Evolutionary conservation across 1,140 invertebrate genomes (phyloP).

Genomic region (Batillaria attramentaria): DNA sequence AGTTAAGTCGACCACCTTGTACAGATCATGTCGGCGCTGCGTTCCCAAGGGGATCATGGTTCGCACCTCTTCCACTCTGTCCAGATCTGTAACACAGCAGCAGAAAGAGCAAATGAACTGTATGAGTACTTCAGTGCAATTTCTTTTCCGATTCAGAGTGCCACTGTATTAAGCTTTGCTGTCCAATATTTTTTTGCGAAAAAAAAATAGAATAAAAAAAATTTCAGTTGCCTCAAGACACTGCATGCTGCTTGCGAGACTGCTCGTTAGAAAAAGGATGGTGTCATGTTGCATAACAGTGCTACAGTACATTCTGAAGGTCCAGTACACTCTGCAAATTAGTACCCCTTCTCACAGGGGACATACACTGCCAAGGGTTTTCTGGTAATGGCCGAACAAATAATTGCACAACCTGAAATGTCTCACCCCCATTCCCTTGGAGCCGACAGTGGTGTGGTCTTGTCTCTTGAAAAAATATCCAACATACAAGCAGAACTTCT

Average conservation of each 20-base stretch:
- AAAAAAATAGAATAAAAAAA: neutral
- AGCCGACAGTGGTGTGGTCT: too few species aligned
- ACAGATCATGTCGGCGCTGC: slow-evolving; percentile 87
- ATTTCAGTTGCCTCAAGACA: neutral
- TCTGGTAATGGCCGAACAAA: too few species aligned
- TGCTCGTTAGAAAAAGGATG: too few species aligned
- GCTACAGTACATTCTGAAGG: too few species aligned
- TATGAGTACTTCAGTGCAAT: neutral
- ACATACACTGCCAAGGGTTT: too few species aligned
- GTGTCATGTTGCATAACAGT: too few species aligned
- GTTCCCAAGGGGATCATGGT: slow-evolving; percentile 84
- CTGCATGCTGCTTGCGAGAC: too few species aligned
- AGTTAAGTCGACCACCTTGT: slow-evolving; percentile 67
- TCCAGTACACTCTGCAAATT: neutral
- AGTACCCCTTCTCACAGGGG: neutral
- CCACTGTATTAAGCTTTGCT: neutral
- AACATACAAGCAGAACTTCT: slow-evolving; percentile 12
- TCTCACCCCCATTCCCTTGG: too few species aligned
- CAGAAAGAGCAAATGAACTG: neutral
- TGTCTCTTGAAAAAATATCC: neutral
- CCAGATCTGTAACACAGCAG: slow-evolving; percentile 77
- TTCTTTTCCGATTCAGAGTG: neutral
- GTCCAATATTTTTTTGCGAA: neutral
- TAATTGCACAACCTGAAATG: too few species aligned
- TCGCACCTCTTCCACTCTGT: slow-evolving; percentile 82